A percentile compares a stretch with the other conserved stretches of the same genome.
phyloP scores from a whole-genome alignment of 2,888 invertebrate genomes.

The Unio pictorum region DNA sequence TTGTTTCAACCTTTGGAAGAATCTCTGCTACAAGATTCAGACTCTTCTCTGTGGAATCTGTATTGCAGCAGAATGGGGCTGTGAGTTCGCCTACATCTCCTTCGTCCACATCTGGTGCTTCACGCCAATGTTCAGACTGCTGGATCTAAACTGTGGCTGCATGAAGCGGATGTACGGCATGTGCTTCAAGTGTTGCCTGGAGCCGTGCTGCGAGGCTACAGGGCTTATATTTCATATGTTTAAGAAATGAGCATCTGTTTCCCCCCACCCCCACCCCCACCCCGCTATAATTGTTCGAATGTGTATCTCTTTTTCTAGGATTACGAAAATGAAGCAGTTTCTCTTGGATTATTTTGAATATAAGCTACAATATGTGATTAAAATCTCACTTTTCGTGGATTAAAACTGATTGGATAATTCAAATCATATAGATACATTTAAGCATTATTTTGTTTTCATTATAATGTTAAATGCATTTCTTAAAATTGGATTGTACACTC shows the following conservation, averaged over 20 bases:
- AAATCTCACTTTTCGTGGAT: no score
- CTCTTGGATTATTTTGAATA: no score
- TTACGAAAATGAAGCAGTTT: no score
- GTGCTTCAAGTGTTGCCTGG: constrained; percentile 73
- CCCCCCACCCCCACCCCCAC: no score
- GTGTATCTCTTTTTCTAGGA: no score
- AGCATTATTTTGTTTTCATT: no score
- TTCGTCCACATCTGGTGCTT: constrained; percentile 81
- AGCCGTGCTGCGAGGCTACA: constrained; percentile 49
- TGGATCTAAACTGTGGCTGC: constrained; percentile 76
- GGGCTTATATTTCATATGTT: constrained; percentile 47
- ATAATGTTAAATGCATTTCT: no score
- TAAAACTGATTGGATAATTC: no score
- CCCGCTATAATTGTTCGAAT: no score
- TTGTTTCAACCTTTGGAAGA: constrained; percentile 79
- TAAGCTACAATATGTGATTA: no score
- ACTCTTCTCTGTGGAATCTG: constrained; percentile 80
- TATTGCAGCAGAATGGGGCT: constrained; percentile 76
- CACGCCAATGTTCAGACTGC: constrained; percentile 78
- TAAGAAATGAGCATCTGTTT: constrained; percentile 21
- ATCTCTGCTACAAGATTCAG: constrained; percentile 80
- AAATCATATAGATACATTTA: no score
- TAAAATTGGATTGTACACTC: no score
- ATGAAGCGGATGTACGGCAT: constrained; percentile 69
- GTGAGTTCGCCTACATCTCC: constrained; percentile 74